Conservation (phyloP, 2,113 vertebrate genomes). For the Numenius arquata region DNA sequence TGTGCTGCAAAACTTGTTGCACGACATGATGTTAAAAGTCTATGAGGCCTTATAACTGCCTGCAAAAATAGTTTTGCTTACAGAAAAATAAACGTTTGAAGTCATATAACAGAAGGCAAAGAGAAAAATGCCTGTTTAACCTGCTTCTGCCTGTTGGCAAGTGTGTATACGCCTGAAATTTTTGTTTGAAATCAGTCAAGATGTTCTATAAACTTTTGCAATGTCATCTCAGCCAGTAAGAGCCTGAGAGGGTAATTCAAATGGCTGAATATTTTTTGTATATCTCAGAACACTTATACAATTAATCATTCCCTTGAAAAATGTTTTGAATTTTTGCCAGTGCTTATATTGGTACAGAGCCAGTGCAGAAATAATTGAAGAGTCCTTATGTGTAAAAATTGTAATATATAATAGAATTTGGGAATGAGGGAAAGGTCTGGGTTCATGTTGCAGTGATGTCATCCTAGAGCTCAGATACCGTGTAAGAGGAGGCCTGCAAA, state of each 20-base stretch:
- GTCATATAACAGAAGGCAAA: not conserved
- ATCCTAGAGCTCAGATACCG: not conserved
- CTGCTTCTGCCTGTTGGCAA: not conserved
- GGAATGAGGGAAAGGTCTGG: not conserved
- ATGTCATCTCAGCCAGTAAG: not conserved
- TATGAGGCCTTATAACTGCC: not conserved
- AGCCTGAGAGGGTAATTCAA: not conserved
- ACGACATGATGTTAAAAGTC: not conserved
- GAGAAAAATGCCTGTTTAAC: not conserved
- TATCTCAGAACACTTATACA: not conserved
- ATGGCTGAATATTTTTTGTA: not conserved
- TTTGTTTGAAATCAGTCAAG: not conserved
- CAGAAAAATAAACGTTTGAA: not conserved
- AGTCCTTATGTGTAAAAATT: not conserved
- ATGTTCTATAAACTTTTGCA: not conserved
- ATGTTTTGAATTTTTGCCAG: not conserved
- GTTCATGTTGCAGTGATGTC: not conserved
- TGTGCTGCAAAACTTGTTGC: not conserved
- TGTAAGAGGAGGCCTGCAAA: not conserved
- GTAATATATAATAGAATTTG: not conserved
- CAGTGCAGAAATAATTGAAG: constrained; percentile 8
- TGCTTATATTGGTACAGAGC: constrained; percentile 5
- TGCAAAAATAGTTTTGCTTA: not conserved
- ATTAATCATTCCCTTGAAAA: not conserved
- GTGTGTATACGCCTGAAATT: not conserved